These are phyloP conservation scores for Mythimna impura DNA, from an alignment of 2,888 invertebrate species.

Conservation along the genomic window DNA sequence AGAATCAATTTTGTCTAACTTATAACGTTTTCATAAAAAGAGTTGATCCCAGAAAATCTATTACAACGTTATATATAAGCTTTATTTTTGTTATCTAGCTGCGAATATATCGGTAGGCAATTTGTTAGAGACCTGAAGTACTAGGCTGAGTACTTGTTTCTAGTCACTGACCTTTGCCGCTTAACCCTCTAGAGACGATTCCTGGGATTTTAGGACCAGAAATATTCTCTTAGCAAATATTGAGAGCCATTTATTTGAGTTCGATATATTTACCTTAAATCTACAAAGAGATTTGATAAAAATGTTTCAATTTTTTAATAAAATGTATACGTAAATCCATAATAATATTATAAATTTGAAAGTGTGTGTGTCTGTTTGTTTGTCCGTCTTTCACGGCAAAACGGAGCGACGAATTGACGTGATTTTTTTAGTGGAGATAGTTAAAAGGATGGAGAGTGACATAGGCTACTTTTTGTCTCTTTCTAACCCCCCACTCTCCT, in stretches of 20 bases:
- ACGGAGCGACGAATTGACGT: too few relatives aligned
- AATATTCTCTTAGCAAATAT: slow-evolving; percentile 31
- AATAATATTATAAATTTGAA: too few relatives aligned
- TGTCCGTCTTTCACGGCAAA: too few relatives aligned
- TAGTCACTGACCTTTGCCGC: slow-evolving; percentile 30
- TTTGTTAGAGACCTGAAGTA: slow-evolving; percentile 37
- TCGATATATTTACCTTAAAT: slow-evolving; percentile 15
- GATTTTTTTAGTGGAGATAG: too few relatives aligned
- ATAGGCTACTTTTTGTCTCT: too few relatives aligned
- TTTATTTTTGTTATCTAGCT: slow-evolving; percentile 36
- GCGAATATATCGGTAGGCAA: slow-evolving; percentile 37
- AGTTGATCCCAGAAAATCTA: slow-evolving; percentile 18
- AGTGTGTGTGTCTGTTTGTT: too few relatives aligned
- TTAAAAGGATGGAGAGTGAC: too few relatives aligned
- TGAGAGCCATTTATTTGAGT: slow-evolving; percentile 25
- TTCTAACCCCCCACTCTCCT: too few relatives aligned
- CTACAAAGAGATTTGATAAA: not conserved
- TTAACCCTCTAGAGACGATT: slow-evolving; percentile 31
- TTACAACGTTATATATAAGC: slow-evolving; percentile 6
- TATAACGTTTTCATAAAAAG: not conserved
- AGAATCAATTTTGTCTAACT: not conserved
- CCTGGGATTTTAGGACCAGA: slow-evolving; percentile 15
- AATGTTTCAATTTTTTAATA: not conserved
- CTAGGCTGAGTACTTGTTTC: slow-evolving; percentile 20
- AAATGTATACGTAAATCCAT: not conserved